phyloP scores from a whole-genome alignment of 2,888 invertebrate species.

The Melanostoma mellinum region DNA sequence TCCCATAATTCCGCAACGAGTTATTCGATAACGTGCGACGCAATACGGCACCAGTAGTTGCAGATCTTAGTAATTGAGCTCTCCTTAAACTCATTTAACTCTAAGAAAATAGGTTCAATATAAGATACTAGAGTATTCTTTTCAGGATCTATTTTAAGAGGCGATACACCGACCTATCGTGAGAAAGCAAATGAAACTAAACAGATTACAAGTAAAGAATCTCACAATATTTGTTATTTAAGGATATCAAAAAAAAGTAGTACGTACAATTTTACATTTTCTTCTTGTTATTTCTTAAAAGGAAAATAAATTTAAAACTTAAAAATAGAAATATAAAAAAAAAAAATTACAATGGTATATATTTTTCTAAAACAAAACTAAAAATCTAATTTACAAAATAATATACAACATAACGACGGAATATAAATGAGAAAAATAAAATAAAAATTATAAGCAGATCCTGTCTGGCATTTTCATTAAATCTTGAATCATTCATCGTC shows the following conservation, averaged over 20 bases:
- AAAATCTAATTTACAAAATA: conserved; percentile 27
- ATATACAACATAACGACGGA: conserved; percentile 44
- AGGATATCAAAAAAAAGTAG: conserved; percentile 16
- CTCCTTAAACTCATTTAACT: too few relatives aligned
- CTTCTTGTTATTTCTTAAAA: conserved; percentile 28
- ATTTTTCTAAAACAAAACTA: not conserved
- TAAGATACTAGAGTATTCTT: too few relatives aligned
- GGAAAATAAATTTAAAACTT: not conserved
- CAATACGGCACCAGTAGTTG: too few relatives aligned
- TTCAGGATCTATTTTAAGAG: too few relatives aligned
- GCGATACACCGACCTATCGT: too few relatives aligned
- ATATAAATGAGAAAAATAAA: conserved; percentile 9
- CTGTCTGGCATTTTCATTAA: conserved; percentile 43
- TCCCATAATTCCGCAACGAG: too few relatives aligned
- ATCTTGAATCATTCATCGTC: conserved; percentile 11
- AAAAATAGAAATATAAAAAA: conserved; percentile 7
- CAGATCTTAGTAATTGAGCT: too few relatives aligned
- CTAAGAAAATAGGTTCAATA: too few relatives aligned
- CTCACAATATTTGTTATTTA: not conserved
- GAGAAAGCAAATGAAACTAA: not conserved
- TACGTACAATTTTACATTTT: conserved; percentile 3
- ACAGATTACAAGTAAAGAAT: not conserved
- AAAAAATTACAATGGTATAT: conserved; percentile 4
- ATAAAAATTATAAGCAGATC: conserved; percentile 23
- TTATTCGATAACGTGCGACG: too few relatives aligned